Evolutionary conservation across 2,888 invertebrate genomes (phyloP).

Genomic region (Steromphala cineraria): DNA sequence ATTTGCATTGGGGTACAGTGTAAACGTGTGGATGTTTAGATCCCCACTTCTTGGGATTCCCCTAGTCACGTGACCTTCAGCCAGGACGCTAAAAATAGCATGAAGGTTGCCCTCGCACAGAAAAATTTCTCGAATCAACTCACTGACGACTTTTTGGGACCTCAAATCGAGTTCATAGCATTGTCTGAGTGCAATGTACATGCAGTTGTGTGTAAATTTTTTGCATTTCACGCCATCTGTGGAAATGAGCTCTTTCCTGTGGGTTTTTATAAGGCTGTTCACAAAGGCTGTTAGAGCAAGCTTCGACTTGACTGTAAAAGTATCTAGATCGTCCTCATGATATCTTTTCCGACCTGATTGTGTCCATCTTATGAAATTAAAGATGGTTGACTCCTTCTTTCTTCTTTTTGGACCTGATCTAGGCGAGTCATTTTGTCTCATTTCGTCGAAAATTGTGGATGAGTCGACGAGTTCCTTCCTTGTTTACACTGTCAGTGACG

Average conservation of each 20-base stretch:
- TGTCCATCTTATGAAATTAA: not conserved
- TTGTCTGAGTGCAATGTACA: slow-evolving; percentile 7
- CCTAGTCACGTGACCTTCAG: not conserved
- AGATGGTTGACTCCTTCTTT: not conserved
- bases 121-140: slow-evolving; percentile 16
- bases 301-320: not conserved
- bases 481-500: no score
- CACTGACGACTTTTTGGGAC: slow-evolving; percentile 4
- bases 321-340: not conserved
- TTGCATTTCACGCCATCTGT: not conserved
- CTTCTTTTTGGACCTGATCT: no score
- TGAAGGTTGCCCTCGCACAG: slow-evolving; percentile 17
- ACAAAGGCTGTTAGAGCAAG: slow-evolving; percentile 4
- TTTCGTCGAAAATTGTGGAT: no score
- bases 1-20: not conserved
- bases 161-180: slow-evolving; percentile 10
- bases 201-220: not conserved
- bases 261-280: not conserved
- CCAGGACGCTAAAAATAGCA: slow-evolving; percentile 17
- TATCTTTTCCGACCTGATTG: not conserved
- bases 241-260: not conserved
- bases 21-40: not conserved
- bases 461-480: no score
- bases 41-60: not conserved
- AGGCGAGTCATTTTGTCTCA: no score